Evolutionary conservation across 2,797 vertebrate species (phyloP).

Genomic region (Typhlichthys eigenmanni): DNA sequence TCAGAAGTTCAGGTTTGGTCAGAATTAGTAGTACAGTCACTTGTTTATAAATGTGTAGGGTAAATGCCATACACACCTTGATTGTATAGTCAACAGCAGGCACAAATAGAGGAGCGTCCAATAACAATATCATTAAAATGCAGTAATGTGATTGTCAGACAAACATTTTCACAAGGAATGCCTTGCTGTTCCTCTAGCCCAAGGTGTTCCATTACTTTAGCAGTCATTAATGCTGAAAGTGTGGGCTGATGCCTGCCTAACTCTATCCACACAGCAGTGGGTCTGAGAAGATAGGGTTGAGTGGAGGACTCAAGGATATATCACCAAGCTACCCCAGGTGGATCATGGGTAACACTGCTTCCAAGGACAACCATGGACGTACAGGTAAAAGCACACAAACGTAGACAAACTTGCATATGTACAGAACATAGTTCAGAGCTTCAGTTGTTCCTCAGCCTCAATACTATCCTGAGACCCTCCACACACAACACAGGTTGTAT

Average conservation of each 20-base stretch:
- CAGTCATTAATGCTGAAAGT: constrained; percentile 18
- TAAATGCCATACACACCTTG: too few relatives aligned
- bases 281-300: constrained; percentile 23
- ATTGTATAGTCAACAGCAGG: too few relatives aligned
- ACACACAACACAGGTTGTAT: neutral
- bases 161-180: too few relatives aligned
- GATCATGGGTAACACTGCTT: constrained; percentile 69
- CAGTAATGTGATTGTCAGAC: too few relatives aligned
- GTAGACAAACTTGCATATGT: neutral
- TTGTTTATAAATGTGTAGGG: too few relatives aligned
- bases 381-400: constrained; percentile 42
- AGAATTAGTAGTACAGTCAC: too few relatives aligned
- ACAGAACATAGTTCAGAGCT: too few relatives aligned
- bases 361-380: constrained; percentile 45
- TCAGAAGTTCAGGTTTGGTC: too few relatives aligned
- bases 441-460: neutral
- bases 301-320: constrained; percentile 38
- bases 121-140: too few relatives aligned
- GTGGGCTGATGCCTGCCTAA: constrained; percentile 18
- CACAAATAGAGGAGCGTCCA: too few relatives aligned
- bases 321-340: constrained; percentile 8
- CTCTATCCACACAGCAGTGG: constrained; percentile 26
- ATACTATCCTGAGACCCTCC: neutral
- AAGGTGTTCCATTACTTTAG: constrained; percentile 9
- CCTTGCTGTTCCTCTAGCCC: neutral